Evolutionary conservation across 2,797 vertebrate genomes (phyloP).

Genomic region (Lophius americanus): DNA sequence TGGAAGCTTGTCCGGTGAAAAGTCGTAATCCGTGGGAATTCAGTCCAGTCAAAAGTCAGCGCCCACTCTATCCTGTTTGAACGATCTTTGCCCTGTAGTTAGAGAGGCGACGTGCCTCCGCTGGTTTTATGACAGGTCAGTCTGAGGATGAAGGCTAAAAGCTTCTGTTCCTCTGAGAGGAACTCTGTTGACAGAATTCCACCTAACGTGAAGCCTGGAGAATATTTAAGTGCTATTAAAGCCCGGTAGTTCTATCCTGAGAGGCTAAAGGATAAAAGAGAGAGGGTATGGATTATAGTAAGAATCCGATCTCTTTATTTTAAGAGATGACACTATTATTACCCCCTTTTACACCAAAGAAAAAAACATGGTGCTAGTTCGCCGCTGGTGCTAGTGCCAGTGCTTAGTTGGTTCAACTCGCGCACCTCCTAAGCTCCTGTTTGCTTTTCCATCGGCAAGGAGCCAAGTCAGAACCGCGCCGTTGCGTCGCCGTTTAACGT

Average conservation of each 20-base stretch:
- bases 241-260: not conserved
- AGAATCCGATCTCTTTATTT: too few relatives aligned
- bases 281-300: too few relatives aligned
- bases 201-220: constrained; percentile 17
- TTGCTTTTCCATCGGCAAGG: too few relatives aligned
- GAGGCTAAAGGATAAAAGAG: not conserved
- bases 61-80: constrained; percentile 31
- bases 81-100: constrained; percentile 52
- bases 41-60: not conserved
- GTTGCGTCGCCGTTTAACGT: too few relatives aligned
- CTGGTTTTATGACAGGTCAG: constrained; percentile 55
- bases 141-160: constrained; percentile 36
- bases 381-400: too few relatives aligned
- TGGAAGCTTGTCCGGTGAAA: too few relatives aligned
- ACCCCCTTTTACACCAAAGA: too few relatives aligned
- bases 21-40: too few relatives aligned
- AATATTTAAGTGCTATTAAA: not conserved
- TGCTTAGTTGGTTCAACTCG: too few relatives aligned
- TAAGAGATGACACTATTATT: constrained; percentile 7
- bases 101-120: constrained; percentile 25
- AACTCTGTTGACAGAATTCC: constrained; percentile 16
- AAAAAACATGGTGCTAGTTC: too few relatives aligned
- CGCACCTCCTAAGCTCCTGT: too few relatives aligned
- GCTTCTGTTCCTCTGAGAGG: constrained; percentile 21
- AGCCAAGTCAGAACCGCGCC: too few relatives aligned